Evolutionary conservation across 2,113 vertebrate genomes (phyloP), one percentile per base, ranked within the genome.

Genomic region (Terrapene triunguis): DNA sequence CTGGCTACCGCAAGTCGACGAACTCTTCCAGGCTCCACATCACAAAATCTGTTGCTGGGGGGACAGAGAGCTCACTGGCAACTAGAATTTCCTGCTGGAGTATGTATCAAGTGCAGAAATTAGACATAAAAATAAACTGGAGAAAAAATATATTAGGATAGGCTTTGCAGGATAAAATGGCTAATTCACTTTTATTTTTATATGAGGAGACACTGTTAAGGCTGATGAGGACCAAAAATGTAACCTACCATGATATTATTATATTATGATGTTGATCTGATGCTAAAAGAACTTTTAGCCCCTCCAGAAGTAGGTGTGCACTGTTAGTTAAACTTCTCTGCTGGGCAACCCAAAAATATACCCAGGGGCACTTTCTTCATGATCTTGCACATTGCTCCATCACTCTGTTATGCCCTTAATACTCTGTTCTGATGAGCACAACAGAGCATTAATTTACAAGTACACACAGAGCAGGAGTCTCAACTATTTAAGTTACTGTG

Each of bases 371-470:
- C 84, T 95, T 94, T 95, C 54, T 89, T 55, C 76, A 27, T 57
- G 54, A 57, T 48, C 84, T 90, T 85, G 50, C 11, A 16, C 80
- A 17, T 57, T 95, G 87, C 81, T 96, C 80, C 11, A 42, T 5
- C 0, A 85, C 84, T 48, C 87, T 89, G 48, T 72, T 93, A 47
- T 95, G 87, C 55, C 94, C 54, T 79, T 82, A 54, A 72, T 93
- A 62, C 89, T 89, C 93, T 78, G 74, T 95, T 92, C 87, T 94
- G 88, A 82, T 65, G 50, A 92, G 53, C 83, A 81, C 29, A 87
- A 85, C 16, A 89, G 93, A 91, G 79, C 65, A 47, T 1, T 4
- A 29, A 74, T 95, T 85, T 89, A 80, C 17, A 78, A n/a, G 85
- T 62, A 91, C 76, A 51, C 57, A 50, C 88, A 22, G 44, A 95